These are phyloP conservation scores for Sicus ferrugineus DNA, from an alignment of 2,888 invertebrate genomes.

Conservation along the genomic window DNA sequence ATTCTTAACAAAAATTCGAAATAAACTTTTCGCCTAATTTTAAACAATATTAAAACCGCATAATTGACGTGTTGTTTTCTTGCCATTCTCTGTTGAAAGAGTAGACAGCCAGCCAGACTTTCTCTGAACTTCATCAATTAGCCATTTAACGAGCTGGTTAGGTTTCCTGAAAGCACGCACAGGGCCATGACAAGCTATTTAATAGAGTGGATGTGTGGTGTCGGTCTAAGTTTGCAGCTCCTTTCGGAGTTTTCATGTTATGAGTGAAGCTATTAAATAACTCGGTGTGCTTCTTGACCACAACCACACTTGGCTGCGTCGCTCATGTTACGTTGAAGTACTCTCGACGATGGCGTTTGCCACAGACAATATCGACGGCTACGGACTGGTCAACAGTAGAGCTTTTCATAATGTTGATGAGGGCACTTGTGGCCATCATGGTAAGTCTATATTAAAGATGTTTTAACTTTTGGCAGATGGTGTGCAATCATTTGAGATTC, in stretches of 20 bases:
- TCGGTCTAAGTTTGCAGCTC: background rate
- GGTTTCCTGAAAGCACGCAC: background rate
- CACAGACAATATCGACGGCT: background rate
- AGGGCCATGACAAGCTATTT: background rate
- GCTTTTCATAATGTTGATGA: too few species aligned
- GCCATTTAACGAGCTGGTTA: constrained; percentile 5
- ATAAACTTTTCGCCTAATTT: too few species aligned
- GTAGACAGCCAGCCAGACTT: too few species aligned
- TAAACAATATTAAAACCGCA: too few species aligned
- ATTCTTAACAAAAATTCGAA: too few species aligned
- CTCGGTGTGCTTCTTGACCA: constrained; percentile 9
- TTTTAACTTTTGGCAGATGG: too few species aligned
- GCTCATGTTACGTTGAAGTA: constrained; percentile 4
- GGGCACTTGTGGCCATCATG: too few species aligned
- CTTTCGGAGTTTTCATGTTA: background rate
- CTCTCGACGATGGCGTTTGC: background rate
- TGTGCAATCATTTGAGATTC: too few species aligned
- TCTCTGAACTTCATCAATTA: constrained; percentile 5
- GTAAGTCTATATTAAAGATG: too few species aligned
- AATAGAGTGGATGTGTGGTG: background rate
- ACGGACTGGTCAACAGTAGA: constrained; percentile 13
- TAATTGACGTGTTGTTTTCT: too few species aligned
- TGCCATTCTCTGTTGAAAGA: too few species aligned
- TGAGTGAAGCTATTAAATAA: background rate
- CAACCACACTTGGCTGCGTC: background rate